A percentile compares a stretch with the other conserved stretches of the same genome.
Evolutionary conservation across 2,888 invertebrate genomes (phyloP).

Genomic region (Polydrusus tereticollis): DNA sequence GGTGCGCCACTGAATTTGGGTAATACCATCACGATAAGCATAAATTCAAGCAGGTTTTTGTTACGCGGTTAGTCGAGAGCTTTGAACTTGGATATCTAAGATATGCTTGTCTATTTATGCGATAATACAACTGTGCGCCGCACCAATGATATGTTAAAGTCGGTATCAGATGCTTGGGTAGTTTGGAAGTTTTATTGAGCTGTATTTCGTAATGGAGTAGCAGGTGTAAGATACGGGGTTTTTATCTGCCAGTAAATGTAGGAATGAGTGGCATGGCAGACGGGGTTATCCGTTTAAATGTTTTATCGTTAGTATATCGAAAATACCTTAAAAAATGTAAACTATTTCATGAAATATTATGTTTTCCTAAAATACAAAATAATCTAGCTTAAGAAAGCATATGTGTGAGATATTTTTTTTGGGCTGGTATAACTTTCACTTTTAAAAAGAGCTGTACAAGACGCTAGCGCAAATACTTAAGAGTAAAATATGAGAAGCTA

Average conservation of each 20-base stretch:
- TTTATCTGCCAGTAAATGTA: conserved; percentile 41
- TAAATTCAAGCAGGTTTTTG: conserved; percentile 39
- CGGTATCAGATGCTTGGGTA: conserved; percentile 38
- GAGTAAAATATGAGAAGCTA: too few relatives aligned
- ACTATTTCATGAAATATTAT: background rate
- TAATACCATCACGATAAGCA: conserved; percentile 30
- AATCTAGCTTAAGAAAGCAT: too few relatives aligned
- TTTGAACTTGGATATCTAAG: conserved; percentile 40
- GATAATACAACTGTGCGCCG: conserved; percentile 30
- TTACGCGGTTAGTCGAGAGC: conserved; percentile 37
- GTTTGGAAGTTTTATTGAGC: conserved; percentile 46
- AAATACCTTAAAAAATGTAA: conserved; percentile 6
- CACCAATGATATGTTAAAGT: conserved; percentile 39
- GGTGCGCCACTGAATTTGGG: conserved; percentile 10
- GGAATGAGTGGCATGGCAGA: conserved; percentile 42
- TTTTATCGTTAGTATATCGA: conserved; percentile 26
- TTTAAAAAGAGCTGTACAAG: too few relatives aligned
- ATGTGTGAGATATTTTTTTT: too few relatives aligned
- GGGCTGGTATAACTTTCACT: too few relatives aligned
- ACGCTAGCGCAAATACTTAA: too few relatives aligned
- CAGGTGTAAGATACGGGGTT: conserved; percentile 46
- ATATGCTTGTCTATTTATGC: conserved; percentile 39
- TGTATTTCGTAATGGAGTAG: conserved; percentile 46
- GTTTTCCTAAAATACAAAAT: too few relatives aligned
- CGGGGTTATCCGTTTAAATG: conserved; percentile 30